Evolutionary conservation across 2,888 invertebrate species (phyloP), one percentile per base, ranked within the genome.

Genomic region (Nomada fucata): DNA sequence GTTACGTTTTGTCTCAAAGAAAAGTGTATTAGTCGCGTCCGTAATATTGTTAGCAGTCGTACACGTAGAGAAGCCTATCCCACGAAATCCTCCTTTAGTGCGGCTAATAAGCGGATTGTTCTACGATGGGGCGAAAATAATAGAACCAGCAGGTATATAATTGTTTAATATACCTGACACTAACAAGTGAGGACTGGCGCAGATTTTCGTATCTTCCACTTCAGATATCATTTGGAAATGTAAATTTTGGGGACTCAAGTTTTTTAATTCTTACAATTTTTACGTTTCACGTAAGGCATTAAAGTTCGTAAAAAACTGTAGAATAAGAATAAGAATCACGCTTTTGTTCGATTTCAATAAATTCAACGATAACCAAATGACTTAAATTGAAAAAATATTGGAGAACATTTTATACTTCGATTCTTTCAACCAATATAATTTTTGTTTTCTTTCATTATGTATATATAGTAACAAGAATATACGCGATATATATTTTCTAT

Each of bases 1-100:
- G 65, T 77, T 79, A 76, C 61, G 63, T 70, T 73, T 69, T 23
- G 67, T 79, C 61, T 68, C 42, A 52, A 26, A 44, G 64, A 80
- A 77, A 84, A 72, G 75, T 67, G 72, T 75, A 78, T 57, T 63
- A 71, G 53, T 67, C 80, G 55, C 18, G 36, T 57, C 29, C 23
- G 10, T 26, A 42, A 55, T 55, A 15, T 60, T 57, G 15, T 23
- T n/a, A 36, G 11, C 18, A 64, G 36, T 42, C n/a, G 13, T 64
- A 44, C 23, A 53, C 29, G 59, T 50, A 26, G 57, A 57, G 11
- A 11, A 44, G 20, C 55, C 44, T 26, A 18, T 73, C 65, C 65
- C 55, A 57, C 44, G 53, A 63, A 60, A 50, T 23, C 26, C 13
- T 36, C 7, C 36, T 36, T 36, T 36, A 36, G 36, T 36, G 36